Percentiles rank a stretch among this genome's conserved stretches.
Evolutionary conservation across 2,888 invertebrate species (phyloP).

Genomic region (Pheosia tremula): DNA sequence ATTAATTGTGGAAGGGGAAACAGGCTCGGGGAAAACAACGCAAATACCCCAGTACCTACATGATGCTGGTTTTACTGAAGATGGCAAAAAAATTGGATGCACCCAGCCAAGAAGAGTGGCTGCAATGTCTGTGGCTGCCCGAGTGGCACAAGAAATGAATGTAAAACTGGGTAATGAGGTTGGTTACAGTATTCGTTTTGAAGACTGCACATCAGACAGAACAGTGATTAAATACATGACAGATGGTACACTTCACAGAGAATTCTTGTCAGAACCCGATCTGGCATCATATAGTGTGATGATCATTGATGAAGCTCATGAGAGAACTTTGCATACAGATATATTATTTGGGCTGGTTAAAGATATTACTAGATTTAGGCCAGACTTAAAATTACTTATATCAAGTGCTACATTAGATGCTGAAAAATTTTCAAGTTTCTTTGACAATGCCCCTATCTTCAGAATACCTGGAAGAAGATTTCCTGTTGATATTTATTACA

Average conservation of each 20-base stretch:
- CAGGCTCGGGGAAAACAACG: conserved; percentile 99
- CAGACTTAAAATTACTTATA: conserved; percentile 97
- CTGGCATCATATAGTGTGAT: conserved; percentile 98
- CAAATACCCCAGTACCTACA: conserved; percentile 99
- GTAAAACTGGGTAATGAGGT: conserved; percentile 98
- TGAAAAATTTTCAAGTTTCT: conserved; percentile 98
- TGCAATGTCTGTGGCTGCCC: conserved; percentile 99
- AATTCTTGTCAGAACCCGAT: conserved; percentile 99
- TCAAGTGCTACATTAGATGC: conserved; percentile 99
- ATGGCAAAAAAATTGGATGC: conserved; percentile 96
- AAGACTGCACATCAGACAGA: conserved; percentile 99
- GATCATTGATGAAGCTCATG: conserved; percentile 99
- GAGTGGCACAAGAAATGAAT: conserved; percentile 99
- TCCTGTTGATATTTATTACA: conserved; percentile 99
- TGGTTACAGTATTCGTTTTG: conserved; percentile 97
- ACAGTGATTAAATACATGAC: conserved; percentile 99
- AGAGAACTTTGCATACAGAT: conserved; percentile 98
- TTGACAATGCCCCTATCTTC: conserved; percentile 99
- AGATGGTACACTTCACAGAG: conserved; percentile 98
- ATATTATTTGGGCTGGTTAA: conserved; percentile 98
- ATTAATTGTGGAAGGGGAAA: conserved; percentile 98
- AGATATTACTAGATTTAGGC: conserved; percentile 96
- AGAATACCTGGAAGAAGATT: conserved; percentile 98
- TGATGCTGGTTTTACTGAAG: conserved; percentile 94
- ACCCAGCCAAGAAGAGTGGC: conserved; percentile 99